Percentiles rank a stretch among this genome's conserved stretches.
These are phyloP conservation scores for Sorex araneus DNA, from an alignment of 2,113 vertebrate genomes.

Conservation along the genomic window DNA sequence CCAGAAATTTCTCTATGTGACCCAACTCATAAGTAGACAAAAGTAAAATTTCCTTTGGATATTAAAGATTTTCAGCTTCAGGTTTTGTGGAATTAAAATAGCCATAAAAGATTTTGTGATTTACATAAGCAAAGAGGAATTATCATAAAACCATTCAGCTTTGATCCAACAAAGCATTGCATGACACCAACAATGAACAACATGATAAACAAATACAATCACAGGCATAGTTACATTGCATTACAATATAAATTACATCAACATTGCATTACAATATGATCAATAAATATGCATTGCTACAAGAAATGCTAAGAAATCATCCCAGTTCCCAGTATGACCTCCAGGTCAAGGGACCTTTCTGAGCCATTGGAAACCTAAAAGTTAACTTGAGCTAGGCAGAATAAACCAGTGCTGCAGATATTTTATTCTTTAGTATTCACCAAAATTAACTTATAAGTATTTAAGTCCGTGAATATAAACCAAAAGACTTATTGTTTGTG, in stretches of 20 bases:
- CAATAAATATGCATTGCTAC: no score
- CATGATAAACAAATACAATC: background rate
- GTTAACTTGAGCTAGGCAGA: background rate
- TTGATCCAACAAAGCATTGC: background rate
- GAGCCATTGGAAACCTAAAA: background rate
- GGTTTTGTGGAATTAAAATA: constrained; percentile 20
- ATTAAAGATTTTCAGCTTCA: background rate
- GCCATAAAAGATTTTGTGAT: background rate
- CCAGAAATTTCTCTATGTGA: background rate
- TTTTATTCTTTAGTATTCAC: background rate
- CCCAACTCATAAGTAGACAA: background rate
- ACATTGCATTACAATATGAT: no score
- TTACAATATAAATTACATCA: no score
- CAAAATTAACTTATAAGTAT: background rate
- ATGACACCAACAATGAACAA: background rate
- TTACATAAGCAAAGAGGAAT: background rate
- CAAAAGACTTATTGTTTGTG: background rate
- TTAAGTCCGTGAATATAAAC: background rate
- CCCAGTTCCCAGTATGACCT: background rate
- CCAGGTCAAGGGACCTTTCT: background rate
- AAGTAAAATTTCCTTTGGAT: background rate
- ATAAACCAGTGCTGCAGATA: background rate
- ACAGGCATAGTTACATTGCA: background rate
- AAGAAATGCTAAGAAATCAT: background rate
- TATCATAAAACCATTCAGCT: background rate